Base-by-base conservation (phyloP, 2,888 invertebrate species). In the Boloria selene region DNA sequence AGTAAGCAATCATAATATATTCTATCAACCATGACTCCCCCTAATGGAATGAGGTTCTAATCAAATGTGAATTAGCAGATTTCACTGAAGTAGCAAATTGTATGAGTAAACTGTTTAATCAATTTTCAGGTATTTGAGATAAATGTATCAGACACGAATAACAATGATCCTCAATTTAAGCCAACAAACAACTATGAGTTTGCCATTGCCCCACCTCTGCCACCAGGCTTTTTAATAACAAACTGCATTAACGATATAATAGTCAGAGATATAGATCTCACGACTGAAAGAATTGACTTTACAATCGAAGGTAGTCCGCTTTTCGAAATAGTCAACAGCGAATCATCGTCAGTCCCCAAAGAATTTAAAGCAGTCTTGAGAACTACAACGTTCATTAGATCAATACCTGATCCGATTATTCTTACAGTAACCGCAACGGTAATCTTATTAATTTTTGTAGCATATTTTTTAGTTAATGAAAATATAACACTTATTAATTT, bases 241-340 rank as follows among this genome's bases (percentile, higher is more conserved):
- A 80, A 85, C 13, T 87, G 88, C 59, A 78, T 86, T n/a, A 83
- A 87, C 51, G 79, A 82, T 38, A 85, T 94, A 13, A 78, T 75
- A 54, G 93, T 86, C 0, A 80, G 85, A 72, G 94, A 94, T 75
- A 84, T 93, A 26, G 94, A 94, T 76, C 86, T 94, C 13, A 92
- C 93, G 0, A 94, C 92, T 0, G 70, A 79, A 22, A 77, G 77
- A 73, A 88, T 93, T 44, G 78, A 81, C 17, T 92, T 90, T 59
- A 68, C 69, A 13, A 82, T 92, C 6, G 79, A 86, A 64, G 83
- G 85, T 10, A 90, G 88, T 62, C 77, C 80, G 6, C 80, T 84
- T 68, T 86, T 93, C 68, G 84, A 86, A 78, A 85, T 93, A 50
- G 73, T 67, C 14, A 86, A 82, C 65, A 84, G 85, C 60, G 74